phyloP scores from a whole-genome alignment of 23 tunicate genomes.

The Botrylloides violaceus region DNA sequence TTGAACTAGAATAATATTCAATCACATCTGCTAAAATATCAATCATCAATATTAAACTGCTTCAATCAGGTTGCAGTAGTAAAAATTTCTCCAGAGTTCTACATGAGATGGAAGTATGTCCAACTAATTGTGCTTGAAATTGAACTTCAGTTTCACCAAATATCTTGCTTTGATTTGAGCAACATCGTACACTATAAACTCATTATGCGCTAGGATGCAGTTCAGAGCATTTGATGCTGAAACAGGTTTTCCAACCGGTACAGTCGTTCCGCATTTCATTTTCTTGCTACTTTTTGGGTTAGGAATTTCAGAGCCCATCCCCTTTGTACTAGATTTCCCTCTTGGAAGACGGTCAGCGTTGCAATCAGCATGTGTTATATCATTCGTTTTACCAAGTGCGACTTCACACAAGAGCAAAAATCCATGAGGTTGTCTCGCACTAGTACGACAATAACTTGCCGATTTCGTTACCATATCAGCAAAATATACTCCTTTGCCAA shows the following conservation, averaged over 20 bases:
- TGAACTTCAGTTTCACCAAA: conserved; percentile 50
- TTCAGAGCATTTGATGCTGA: background rate
- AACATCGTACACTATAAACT: conserved; percentile 70
- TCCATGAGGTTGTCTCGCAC: conserved; percentile 45
- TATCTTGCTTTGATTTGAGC: conserved; percentile 49
- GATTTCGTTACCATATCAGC: conserved; percentile 81
- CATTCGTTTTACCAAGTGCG: conserved; percentile 54
- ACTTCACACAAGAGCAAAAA: conserved; percentile 71
- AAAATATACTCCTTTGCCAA: conserved; percentile 84
- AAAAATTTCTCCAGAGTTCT: too few species aligned
- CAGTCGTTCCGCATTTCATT: conserved; percentile 35
- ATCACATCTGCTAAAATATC: too few species aligned
- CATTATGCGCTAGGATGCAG: conserved; percentile 49
- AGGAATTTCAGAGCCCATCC: conserved; percentile 48
- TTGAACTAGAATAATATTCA: too few species aligned
- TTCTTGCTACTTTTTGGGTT: conserved; percentile 25
- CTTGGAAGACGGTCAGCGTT: conserved; percentile 40
- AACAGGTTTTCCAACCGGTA: conserved; percentile 62
- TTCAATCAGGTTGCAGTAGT: too few species aligned
- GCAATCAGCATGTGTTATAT: conserved; percentile 46
- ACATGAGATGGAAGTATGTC: too few species aligned
- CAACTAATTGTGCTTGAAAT: conserved; percentile 17
- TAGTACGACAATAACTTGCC: conserved; percentile 72
- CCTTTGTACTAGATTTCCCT: conserved; percentile 64
- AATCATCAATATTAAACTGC: too few species aligned